Conservation (phyloP, 1,140 invertebrate species). For the Formica selysi region DNA sequence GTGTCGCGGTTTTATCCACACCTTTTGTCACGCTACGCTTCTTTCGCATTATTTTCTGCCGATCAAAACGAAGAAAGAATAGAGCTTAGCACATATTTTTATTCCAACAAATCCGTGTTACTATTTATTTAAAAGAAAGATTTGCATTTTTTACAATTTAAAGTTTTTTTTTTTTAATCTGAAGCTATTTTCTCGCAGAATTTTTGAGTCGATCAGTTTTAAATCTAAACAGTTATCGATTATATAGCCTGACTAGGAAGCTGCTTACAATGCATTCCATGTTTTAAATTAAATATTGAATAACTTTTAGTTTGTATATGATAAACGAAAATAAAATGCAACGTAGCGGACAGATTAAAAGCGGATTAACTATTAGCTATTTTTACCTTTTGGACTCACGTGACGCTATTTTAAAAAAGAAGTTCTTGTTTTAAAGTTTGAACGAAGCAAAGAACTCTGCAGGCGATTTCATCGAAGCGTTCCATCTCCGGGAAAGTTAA, state of each 20-base stretch:
- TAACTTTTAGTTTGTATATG: not conserved
- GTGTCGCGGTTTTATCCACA: conserved; percentile 23
- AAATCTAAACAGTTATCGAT: not conserved
- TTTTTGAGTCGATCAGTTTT: not conserved
- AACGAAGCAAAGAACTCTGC: conserved; percentile 35
- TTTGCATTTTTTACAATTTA: not conserved
- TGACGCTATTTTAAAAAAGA: conserved; percentile 23
- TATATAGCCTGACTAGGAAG: not conserved
- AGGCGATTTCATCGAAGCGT: conserved; percentile 26
- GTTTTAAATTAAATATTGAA: not conserved
- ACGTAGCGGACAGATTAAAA: not conserved
- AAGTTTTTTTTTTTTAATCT: not conserved
- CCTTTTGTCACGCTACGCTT: conserved; percentile 37
- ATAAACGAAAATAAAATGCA: not conserved
- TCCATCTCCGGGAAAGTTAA: conserved; percentile 49
- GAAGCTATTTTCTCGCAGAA: not conserved
- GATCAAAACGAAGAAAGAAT: not conserved
- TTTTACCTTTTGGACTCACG: conserved; percentile 17
- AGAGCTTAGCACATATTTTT: not conserved
- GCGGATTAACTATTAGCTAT: conserved; percentile 30
- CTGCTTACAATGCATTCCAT: not conserved
- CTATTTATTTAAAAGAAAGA: not conserved
- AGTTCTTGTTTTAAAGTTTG: conserved; percentile 18
- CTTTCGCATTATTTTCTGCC: not conserved
- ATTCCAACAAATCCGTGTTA: not conserved